phyloP scores from a whole-genome alignment of 2,888 invertebrate genomes.

The Platyscelio sp. region DNA sequence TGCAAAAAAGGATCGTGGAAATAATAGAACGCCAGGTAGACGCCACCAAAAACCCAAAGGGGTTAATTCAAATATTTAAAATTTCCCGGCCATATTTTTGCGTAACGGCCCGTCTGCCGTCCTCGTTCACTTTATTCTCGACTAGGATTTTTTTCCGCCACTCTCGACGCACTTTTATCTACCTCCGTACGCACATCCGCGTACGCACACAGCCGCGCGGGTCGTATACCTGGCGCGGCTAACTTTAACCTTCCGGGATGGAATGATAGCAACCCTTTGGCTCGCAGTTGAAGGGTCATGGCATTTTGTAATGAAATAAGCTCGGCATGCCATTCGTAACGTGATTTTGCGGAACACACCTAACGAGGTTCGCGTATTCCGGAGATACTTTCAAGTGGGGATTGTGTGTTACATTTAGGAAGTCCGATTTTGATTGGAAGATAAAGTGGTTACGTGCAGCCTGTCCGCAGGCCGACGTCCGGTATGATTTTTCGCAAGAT shows the following conservation, averaged over 20 bases:
- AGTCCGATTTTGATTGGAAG: constrained; percentile 28
- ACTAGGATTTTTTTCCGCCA: constrained; percentile 53
- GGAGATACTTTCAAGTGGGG: constrained; percentile 46
- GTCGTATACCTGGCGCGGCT: constrained; percentile 78
- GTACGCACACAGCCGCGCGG: neutral
- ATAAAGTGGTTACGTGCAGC: too few species aligned
- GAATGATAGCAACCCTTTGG: constrained; percentile 77
- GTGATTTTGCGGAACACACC: constrained; percentile 55
- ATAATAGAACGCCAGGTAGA: constrained; percentile 78
- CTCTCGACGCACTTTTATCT: too few species aligned
- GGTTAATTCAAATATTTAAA: constrained; percentile 85
- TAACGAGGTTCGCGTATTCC: constrained; percentile 55
- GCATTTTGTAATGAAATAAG: constrained; percentile 77
- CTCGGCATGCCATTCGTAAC: constrained; percentile 73
- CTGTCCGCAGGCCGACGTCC: too few species aligned
- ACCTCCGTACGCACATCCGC: too few species aligned
- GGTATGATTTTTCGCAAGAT: too few species aligned
- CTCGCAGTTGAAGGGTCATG: constrained; percentile 76
- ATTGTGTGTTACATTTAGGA: constrained; percentile 8
- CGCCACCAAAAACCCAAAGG: constrained; percentile 74
- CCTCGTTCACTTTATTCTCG: constrained; percentile 46
- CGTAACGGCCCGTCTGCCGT: constrained; percentile 78
- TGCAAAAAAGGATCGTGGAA: constrained; percentile 83
- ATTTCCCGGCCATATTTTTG: constrained; percentile 82
- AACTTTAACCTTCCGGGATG: constrained; percentile 79